Percentiles rank a stretch among this genome's conserved stretches.
phyloP scores from a whole-genome alignment of 2,113 vertebrate genomes.

The Phasianus colchicus region DNA sequence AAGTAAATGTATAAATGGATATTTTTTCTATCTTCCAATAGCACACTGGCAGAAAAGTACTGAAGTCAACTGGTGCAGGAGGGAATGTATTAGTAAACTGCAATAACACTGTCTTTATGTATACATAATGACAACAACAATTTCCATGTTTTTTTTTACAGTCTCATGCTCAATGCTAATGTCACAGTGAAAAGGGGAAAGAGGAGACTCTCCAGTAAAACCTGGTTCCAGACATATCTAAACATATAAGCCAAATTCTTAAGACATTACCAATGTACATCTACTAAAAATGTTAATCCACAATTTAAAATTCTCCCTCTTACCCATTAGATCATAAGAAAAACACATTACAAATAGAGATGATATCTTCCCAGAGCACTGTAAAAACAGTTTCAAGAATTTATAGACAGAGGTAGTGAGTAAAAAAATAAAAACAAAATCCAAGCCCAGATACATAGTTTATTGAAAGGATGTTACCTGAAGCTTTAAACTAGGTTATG shows the following conservation, averaged over 20 bases:
- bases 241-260: background rate
- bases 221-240: background rate
- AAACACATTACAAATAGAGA: background rate
- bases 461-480: background rate
- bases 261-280: background rate
- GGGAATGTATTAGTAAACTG: background rate
- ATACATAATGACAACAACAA: background rate
- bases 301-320: background rate
- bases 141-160: background rate
- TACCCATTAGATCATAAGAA: background rate
- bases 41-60: background rate
- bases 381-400: background rate
- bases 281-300: background rate
- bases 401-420: background rate
- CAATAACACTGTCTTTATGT: background rate
- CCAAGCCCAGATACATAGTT: fast-evolving
- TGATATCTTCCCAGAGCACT: background rate
- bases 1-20: background rate
- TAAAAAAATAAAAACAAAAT: background rate
- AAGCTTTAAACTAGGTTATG: background rate
- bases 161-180: background rate
- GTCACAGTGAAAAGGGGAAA: background rate
- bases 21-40: background rate
- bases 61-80: background rate
- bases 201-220: background rate